Base-by-base conservation (phyloP, 2,888 invertebrate genomes). In the Prostheceraeus crozeri region DNA sequence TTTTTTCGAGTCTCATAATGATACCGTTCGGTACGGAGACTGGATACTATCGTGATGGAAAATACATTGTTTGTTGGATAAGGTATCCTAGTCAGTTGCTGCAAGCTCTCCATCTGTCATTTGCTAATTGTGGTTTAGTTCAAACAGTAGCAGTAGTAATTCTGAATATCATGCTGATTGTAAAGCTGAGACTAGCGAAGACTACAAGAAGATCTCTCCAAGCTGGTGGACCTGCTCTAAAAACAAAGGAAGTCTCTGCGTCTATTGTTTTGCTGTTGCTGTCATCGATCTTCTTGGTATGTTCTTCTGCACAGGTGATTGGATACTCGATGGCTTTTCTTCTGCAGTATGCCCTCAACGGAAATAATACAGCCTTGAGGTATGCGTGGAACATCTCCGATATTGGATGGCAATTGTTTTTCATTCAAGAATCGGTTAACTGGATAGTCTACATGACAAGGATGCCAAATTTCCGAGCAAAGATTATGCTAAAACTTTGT, bases 401-500 rank as follows among this genome's bases (percentile, higher is more conserved):
- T 60, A 59, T 40, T 28, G 36, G 31, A 2, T 59, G 58, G 58
- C 35, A 21, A 14, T 25, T 59, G n/a, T 61, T 35, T 30, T 61
- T 59, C 30, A 60, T 59, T 6, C 59, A 59, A 28, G 59, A 60
- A 25, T 27, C 35, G n/a, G 11, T 31, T 40, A 59, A 59, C 23
- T 27, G 27, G 31, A 25, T 59, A n/a, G 36, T 59, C 8, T 59
- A 59, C 30, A 19, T 61, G 21, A 23, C 23, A 11, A 31, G 60
- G 19, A 59, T 59, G 59, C 31, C 23, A 14, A 35, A 61, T 4
- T 59, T 59, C 25, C 62, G 40, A n/a, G n/a, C n/a, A n/a, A n/a
- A n/a, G n/a, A n/a, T n/a, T n/a, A n/a, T n/a, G n/a, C n/a, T n/a
- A n/a, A n/a, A n/a, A n/a, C n/a, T n/a, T n/a, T n/a, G n/a, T n/a